Evolutionary conservation across 2,797 vertebrate species (phyloP), one percentile per base, ranked within the genome.

Genomic region (Pygocentrus nattereri): DNA sequence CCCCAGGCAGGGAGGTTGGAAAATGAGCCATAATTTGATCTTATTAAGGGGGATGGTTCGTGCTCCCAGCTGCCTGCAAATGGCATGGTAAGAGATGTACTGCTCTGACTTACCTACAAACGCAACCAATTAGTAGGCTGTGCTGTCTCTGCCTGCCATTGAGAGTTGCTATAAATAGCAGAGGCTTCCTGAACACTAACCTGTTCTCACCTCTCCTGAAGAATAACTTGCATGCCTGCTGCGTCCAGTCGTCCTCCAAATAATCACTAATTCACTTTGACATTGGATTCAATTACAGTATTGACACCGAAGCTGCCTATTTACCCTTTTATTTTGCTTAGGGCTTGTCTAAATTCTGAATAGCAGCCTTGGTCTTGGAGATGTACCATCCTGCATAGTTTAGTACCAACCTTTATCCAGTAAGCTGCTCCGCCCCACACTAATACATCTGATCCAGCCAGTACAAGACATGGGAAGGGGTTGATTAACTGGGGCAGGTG

Each of bases 81-180:
- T 73, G 74, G 75, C 79, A 85, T 18, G 44, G 41, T 67, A 79
- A 72, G 86, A 82, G 47, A 74, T 67, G 73, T 68, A 74, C 81
- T 27, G 31, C 88, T 87, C 88, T 71, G 68, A 76, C 67, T 90
- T 92, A 92, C 92, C 92, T 93, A 89, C 62, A 83, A 89, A 78
- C 83, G 82, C 85, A 88, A 52, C 87, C 84, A 90, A 91, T 94
- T 93, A 93, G 84, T 82, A 76, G 81, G 73, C 88, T 12, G 78
- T 2, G 18, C 84, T 82, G 85, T 80, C 76, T 83, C 59, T 72
- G 79, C 71, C 85, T 78, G 84, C 78, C 80, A 87, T 86, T 92
- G 92, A 92, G 90, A 90, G 88, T 74, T 68, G 47, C 92, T 93
- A 93, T 91, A 90, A 92, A 93, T 93, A 92, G 90, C 64, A 4